phyloP scores from a whole-genome alignment of 2,797 vertebrate genomes.

The Acipenser oxyrinchus region DNA sequence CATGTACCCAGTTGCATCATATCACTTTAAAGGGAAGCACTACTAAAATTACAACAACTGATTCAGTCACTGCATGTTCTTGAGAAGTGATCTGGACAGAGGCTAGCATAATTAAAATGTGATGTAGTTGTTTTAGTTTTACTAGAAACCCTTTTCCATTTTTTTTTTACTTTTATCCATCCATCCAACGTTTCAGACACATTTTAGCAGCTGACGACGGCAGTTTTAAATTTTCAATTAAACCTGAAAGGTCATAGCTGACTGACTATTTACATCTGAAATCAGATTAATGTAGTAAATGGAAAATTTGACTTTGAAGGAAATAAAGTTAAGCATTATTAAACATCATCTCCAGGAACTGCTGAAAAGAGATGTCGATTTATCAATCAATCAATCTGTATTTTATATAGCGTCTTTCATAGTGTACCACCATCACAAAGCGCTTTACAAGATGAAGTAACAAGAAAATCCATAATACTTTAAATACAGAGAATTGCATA shows the following conservation, averaged over 20 bases:
- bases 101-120: constrained; percentile 13
- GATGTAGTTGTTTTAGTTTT: background rate
- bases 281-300: constrained; percentile 43
- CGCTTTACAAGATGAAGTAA: no score
- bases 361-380: constrained; percentile 15
- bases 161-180: constrained; percentile 59
- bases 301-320: constrained; percentile 27
- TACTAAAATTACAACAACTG: no score
- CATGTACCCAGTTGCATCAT: no score
- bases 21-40: no score
- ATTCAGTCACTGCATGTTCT: no score
- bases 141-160: constrained; percentile 20
- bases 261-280: constrained; percentile 59
- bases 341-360: constrained; percentile 38
- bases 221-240: constrained; percentile 44
- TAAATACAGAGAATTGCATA: background rate
- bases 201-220: constrained; percentile 52
- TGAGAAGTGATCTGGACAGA: background rate
- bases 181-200: constrained; percentile 61
- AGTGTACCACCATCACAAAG: no score
- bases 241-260: constrained; percentile 65
- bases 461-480: no score
- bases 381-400: no score
- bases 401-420: no score
- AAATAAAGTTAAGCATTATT: constrained; percentile 42